phyloP scores from a whole-genome alignment of 2,113 vertebrate species.

The Gallinago undulata region DNA sequence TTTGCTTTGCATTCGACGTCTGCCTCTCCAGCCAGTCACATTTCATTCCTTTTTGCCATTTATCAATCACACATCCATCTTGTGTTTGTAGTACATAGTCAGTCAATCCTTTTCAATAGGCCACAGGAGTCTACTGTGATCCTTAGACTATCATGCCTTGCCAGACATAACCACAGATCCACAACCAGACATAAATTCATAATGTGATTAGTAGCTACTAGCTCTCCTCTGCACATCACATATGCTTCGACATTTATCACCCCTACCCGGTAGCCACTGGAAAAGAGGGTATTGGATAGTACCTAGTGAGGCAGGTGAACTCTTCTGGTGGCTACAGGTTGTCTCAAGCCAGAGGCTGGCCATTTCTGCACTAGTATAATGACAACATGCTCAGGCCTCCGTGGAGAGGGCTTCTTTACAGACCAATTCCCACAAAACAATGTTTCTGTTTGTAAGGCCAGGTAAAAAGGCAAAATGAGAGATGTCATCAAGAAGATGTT shows the following conservation, averaged over 20 bases:
- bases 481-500: background rate
- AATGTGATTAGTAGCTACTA: background rate
- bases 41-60: background rate
- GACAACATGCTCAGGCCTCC: background rate
- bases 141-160: background rate
- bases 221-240: background rate
- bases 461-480: background rate
- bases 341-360: accelerated
- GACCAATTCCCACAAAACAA: background rate
- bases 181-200: background rate
- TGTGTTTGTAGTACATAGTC: background rate
- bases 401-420: background rate
- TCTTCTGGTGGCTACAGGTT: background rate
- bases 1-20: background rate
- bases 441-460: background rate
- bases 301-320: background rate
- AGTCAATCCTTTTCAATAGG: background rate
- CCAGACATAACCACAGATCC: background rate
- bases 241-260: accelerated
- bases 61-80: background rate
- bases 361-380: background rate
- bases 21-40: background rate
- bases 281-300: background rate
- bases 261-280: background rate
- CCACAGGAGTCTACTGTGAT: background rate